A percentile compares a stretch with the other conserved stretches of the same genome.
Conservation (phyloP, 2,888 invertebrate species). For the Melieria omissa region DNA sequence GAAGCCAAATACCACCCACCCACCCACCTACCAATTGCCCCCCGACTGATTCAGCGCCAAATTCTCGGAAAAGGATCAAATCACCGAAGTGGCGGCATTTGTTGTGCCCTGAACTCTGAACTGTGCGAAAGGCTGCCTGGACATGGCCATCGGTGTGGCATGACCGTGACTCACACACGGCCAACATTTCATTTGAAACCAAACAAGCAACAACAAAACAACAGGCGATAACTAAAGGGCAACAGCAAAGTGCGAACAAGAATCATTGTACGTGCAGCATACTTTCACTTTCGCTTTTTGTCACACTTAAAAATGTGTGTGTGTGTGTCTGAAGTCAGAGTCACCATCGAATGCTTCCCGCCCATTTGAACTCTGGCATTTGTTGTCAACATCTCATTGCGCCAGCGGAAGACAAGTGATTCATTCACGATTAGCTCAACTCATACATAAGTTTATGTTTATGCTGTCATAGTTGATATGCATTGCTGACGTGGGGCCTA, state of each 20-base stretch:
- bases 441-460: too few relatives aligned
- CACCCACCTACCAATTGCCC: not conserved
- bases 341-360: not conserved
- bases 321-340: not conserved
- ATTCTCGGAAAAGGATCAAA: conserved; percentile 61
- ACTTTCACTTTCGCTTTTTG: conserved; percentile 13
- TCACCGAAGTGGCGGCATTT: conserved; percentile 51
- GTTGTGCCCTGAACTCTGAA: conserved; percentile 50
- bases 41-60: conserved; percentile 52
- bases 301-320: not conserved
- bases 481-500: too few relatives aligned
- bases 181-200: conserved; percentile 41
- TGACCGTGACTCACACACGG: conserved; percentile 51
- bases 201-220: conserved; percentile 40
- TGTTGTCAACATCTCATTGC: not conserved
- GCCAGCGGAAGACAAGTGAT: too few relatives aligned
- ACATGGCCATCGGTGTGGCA: not conserved
- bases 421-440: too few relatives aligned
- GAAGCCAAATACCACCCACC: not conserved
- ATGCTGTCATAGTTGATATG: too few relatives aligned
- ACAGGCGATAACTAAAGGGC: not conserved
- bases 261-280: conserved; percentile 1
- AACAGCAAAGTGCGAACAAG: not conserved
- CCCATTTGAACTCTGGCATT: conserved; percentile 29
- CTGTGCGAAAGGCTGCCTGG: not conserved